Evolutionary conservation across 2,797 vertebrate genomes (phyloP).

Genomic region (Tragopan temminckii): DNA sequence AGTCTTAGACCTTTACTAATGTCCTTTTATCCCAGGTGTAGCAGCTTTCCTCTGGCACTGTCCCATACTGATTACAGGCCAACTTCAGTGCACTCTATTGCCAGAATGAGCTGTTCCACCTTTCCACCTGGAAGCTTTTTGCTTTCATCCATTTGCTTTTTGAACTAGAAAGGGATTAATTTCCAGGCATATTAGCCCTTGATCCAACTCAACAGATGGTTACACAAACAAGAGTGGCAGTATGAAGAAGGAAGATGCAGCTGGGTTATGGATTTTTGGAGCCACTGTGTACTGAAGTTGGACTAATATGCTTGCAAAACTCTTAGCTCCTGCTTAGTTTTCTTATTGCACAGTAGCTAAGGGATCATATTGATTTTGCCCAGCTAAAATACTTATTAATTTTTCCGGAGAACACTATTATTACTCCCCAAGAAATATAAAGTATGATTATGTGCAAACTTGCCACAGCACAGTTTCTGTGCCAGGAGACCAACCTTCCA

Average conservation of each 20-base stretch:
- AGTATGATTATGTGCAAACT: not conserved
- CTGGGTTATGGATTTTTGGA: not conserved
- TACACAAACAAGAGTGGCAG: not conserved
- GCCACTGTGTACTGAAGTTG: not conserved
- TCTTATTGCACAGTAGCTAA: not conserved
- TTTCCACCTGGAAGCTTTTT: constrained; percentile 25
- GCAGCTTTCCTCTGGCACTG: constrained; percentile 27
- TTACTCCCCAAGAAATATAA: not conserved
- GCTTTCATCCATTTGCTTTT: not conserved
- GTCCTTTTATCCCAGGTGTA: not conserved
- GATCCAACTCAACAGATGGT: constrained; percentile 62
- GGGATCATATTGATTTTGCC: not conserved
- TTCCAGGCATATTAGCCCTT: not conserved
- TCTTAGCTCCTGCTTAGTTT: not conserved
- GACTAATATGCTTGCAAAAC: not conserved
- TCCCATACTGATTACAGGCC: not conserved
- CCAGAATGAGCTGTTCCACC: constrained; percentile 19
- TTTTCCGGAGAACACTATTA: not conserved
- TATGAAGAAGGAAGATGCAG: not conserved
- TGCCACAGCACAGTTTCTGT: not conserved
- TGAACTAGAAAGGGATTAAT: constrained; percentile 31
- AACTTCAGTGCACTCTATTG: not conserved
- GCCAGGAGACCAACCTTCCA: not conserved
- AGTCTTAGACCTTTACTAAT: not conserved
- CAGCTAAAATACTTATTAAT: not conserved